Percentiles rank a stretch among this genome's conserved stretches.
phyloP scores from a whole-genome alignment of 2,888 invertebrate genomes.

The Andrena bicolor region DNA sequence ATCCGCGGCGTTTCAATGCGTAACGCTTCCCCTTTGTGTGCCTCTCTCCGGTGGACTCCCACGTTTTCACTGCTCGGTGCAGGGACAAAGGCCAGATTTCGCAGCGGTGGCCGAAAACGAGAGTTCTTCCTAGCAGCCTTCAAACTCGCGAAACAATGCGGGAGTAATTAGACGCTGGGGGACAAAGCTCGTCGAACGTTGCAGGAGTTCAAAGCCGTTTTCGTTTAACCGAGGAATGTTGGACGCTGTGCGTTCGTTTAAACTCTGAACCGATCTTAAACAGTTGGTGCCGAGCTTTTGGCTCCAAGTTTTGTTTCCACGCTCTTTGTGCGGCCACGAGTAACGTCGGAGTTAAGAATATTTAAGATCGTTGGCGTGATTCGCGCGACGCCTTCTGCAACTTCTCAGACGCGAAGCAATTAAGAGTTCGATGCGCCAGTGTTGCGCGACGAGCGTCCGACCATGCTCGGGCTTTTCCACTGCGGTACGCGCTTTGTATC shows the following conservation, averaged over 20 bases:
- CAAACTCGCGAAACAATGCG: slow-evolving; percentile 46
- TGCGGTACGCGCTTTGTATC: not conserved
- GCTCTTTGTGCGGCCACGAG: not conserved
- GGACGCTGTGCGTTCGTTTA: slow-evolving; percentile 11
- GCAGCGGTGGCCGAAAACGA: slow-evolving; percentile 70
- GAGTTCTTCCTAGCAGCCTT: slow-evolving; percentile 54
- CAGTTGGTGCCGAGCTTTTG: slow-evolving; percentile 4
- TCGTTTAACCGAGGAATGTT: not conserved
- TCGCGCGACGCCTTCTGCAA: slow-evolving; percentile 21
- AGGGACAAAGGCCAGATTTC: slow-evolving; percentile 62
- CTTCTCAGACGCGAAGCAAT: slow-evolving; percentile 26
- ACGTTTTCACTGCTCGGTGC: slow-evolving; percentile 77
- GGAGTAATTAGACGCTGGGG: slow-evolving; percentile 12
- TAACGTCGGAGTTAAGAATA: slow-evolving; percentile 10
- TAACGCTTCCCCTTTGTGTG: slow-evolving; percentile 71
- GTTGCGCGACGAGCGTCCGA: not conserved
- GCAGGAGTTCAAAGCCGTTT: slow-evolving; percentile 8
- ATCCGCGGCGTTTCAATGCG: slow-evolving; percentile 48
- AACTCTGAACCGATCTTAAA: slow-evolving; percentile 44
- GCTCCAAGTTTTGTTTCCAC: not conserved
- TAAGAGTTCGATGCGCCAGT: slow-evolving; percentile 11
- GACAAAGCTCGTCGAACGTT: slow-evolving; percentile 9
- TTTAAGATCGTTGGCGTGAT: slow-evolving; percentile 18
- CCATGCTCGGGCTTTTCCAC: slow-evolving; percentile 6
- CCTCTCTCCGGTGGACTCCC: slow-evolving; percentile 65